Evolutionary conservation across 2,888 invertebrate species (phyloP).

Genomic region (Aricia artaxerxes): DNA sequence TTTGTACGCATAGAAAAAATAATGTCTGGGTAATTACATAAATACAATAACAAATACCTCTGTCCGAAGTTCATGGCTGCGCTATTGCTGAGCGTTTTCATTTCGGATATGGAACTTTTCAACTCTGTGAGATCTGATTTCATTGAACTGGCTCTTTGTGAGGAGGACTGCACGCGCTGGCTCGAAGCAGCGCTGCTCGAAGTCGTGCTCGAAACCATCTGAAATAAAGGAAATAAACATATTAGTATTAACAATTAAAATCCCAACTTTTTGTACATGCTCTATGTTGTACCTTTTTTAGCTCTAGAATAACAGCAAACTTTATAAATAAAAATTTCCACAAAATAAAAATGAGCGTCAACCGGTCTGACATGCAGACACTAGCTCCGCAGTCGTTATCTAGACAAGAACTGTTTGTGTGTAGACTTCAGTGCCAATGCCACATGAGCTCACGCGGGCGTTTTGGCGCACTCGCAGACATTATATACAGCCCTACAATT

Average conservation of each 20-base stretch:
- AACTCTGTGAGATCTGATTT: constrained; percentile 89
- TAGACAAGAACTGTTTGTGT: constrained; percentile 63
- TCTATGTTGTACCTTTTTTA: background rate
- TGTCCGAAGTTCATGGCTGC: constrained; percentile 71
- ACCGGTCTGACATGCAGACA: constrained; percentile 43
- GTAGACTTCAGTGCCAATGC: constrained; percentile 73
- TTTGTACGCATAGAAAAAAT: constrained; percentile 55
- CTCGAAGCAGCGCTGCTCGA: constrained; percentile 81
- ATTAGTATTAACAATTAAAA: constrained; percentile 4
- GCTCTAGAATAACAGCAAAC: background rate
- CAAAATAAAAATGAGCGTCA: constrained; percentile 39
- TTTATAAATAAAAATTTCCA: constrained; percentile 32
- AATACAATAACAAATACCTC: constrained; percentile 55
- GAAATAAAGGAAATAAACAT: constrained; percentile 36
- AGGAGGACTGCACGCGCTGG: constrained; percentile 81
- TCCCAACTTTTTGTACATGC: too few species aligned
- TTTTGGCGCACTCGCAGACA: constrained; percentile 71
- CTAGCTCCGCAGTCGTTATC: constrained; percentile 66
- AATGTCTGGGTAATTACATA: constrained; percentile 44
- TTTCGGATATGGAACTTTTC: constrained; percentile 92
- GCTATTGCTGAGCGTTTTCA: constrained; percentile 85
- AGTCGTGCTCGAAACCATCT: constrained; percentile 80
- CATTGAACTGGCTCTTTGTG: constrained; percentile 86
- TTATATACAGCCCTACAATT: constrained; percentile 44
- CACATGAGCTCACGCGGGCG: constrained; percentile 64